These are phyloP conservation scores for Apocheima hispidaria DNA, from an alignment of 2,888 invertebrate genomes.

Conservation along the genomic window DNA sequence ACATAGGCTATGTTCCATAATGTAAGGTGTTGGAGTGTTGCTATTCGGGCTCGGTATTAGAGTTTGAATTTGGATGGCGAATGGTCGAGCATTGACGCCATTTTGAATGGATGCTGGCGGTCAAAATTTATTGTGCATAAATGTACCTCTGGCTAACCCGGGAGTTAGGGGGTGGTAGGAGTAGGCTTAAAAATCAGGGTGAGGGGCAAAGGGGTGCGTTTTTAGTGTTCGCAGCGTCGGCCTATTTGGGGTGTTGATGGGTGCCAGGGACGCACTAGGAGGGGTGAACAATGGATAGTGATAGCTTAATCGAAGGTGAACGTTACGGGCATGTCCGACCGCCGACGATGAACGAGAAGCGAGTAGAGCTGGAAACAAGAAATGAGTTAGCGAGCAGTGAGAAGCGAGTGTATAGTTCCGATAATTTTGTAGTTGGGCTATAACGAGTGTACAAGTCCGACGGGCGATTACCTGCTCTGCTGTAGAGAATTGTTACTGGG, in stretches of 20 bases:
- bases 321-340: too few species aligned
- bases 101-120: constrained; percentile 74
- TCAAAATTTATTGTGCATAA: constrained; percentile 87
- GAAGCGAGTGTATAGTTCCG: too few species aligned
- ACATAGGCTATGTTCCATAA: constrained; percentile 67
- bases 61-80: constrained; percentile 54
- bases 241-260: constrained; percentile 85
- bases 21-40: constrained; percentile 39
- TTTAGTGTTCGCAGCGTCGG: constrained; percentile 84
- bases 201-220: constrained; percentile 81
- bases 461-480: too few species aligned
- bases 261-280: constrained; percentile 63
- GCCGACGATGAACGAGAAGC: too few species aligned
- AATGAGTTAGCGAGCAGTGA: too few species aligned
- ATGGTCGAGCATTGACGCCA: constrained; percentile 62
- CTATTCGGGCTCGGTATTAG: constrained; percentile 42
- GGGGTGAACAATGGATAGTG: constrained; percentile 18
- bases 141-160: constrained; percentile 86
- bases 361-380: too few species aligned
- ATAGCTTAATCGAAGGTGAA: constrained; percentile 15
- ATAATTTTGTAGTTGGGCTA: too few species aligned
- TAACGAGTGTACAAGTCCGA: too few species aligned
- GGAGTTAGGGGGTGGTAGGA: constrained; percentile 80
- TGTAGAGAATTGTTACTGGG: too few species aligned
- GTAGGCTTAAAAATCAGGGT: constrained; percentile 85